These are phyloP conservation scores for Tarsius wallacei DNA, from an alignment of 2,797 vertebrate species.

Conservation along the genomic window DNA sequence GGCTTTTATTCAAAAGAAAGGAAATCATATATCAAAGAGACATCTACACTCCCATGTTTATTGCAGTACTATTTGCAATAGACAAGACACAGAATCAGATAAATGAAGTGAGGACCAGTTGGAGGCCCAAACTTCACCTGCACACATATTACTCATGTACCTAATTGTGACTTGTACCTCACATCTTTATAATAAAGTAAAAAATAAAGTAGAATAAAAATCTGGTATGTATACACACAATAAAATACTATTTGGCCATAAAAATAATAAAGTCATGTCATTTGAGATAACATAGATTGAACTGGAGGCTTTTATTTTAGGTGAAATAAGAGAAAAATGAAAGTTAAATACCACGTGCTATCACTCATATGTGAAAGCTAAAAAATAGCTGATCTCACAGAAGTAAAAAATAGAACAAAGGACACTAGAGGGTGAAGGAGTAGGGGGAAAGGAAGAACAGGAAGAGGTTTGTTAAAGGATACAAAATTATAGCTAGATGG, in stretches of 20 bases:
- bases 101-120: too few relatives aligned
- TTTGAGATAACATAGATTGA: not conserved
- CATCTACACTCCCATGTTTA: too few relatives aligned
- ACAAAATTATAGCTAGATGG: not conserved
- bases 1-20: too few relatives aligned
- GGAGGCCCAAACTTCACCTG: too few relatives aligned
- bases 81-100: too few relatives aligned
- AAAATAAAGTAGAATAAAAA: too few relatives aligned
- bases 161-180: too few relatives aligned
- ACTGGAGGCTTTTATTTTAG: not conserved
- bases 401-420: not conserved
- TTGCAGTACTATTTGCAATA: too few relatives aligned
- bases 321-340: not conserved
- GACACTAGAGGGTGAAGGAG: not conserved
- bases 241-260: too few relatives aligned
- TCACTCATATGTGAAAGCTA: not conserved
- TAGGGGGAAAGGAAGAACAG: not conserved
- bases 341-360: not conserved
- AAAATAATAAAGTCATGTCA: not conserved
- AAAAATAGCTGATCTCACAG: not conserved
- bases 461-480: not conserved
- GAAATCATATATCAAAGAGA: too few relatives aligned
- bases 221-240: not conserved
- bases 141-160: too few relatives aligned
- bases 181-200: too few relatives aligned